A percentile compares a stretch with the other conserved stretches of the same genome.
phyloP scores from a whole-genome alignment of 2,797 vertebrate genomes.

The Carapus acus region DNA sequence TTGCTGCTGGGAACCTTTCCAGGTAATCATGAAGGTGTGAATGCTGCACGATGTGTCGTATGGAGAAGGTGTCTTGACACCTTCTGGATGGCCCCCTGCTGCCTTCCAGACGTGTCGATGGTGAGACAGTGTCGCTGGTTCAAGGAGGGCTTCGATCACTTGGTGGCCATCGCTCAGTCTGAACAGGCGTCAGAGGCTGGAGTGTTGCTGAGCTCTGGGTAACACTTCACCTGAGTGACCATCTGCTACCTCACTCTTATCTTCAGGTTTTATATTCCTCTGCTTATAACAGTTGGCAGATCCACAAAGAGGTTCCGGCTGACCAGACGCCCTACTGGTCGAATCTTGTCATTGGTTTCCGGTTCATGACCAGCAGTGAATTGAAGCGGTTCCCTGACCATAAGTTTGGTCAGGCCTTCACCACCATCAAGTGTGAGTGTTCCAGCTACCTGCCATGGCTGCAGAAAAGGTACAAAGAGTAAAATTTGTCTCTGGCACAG shows the following conservation, averaged over 20 bases:
- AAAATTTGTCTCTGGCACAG: no score
- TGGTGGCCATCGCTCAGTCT: conserved; percentile 76
- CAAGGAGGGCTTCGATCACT: conserved; percentile 79
- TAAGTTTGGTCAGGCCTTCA: conserved; percentile 82
- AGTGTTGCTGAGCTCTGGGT: conserved; percentile 84
- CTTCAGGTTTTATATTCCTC: not conserved
- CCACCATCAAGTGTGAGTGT: conserved; percentile 86
- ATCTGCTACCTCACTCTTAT: not conserved
- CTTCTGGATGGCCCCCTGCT: not conserved
- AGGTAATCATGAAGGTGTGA: no score
- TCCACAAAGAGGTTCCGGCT: conserved; percentile 76
- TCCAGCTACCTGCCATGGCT: conserved; percentile 84
- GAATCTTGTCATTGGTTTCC: conserved; percentile 81
- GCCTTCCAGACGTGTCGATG: conserved; percentile 69
- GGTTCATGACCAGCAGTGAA: conserved; percentile 77
- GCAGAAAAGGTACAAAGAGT: conserved; percentile 87
- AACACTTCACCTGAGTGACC: conserved; percentile 23
- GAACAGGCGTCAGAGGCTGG: conserved; percentile 77
- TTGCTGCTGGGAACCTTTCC: conserved; percentile 66
- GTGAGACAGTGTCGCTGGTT: conserved; percentile 82
- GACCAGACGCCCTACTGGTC: conserved; percentile 81
- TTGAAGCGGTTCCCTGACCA: conserved; percentile 79
- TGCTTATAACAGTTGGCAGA: conserved; percentile 73
- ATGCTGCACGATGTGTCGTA: no score
- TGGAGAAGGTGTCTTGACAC: no score